A percentile compares a stretch with the other conserved stretches of the same genome.
Evolutionary conservation across 2,113 vertebrate genomes (phyloP).

Genomic region (Platysternon megacephalum): DNA sequence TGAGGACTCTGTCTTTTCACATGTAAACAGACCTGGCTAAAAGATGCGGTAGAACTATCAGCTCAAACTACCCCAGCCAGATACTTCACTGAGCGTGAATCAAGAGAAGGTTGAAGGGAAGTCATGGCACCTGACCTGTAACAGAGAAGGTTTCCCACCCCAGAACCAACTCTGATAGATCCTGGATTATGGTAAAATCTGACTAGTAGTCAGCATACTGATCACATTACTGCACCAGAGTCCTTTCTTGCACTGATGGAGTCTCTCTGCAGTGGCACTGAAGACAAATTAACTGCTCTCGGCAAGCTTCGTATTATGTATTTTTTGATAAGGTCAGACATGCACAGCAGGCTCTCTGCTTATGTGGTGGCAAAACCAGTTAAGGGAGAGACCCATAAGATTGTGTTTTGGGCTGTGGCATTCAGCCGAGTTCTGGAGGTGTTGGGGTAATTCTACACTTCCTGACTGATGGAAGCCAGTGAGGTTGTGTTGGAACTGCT

Average conservation of each 20-base stretch:
- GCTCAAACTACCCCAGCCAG: neutral
- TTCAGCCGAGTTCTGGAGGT: neutral
- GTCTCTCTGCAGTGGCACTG: too few species aligned
- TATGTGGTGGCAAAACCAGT: neutral
- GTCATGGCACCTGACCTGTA: neutral
- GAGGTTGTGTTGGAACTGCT: neutral
- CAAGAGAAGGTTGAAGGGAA: conserved; percentile 14
- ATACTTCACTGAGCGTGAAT: conserved; percentile 2
- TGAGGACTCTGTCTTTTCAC: conserved; percentile 18
- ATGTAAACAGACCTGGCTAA: neutral
- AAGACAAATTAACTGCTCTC: too few species aligned
- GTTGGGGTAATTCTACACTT: neutral
- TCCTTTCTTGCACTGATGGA: neutral
- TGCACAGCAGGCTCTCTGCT: neutral
- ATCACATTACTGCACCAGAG: neutral
- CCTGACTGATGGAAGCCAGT: neutral
- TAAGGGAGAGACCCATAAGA: neutral
- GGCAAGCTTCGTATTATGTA: too few species aligned
- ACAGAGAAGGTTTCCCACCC: neutral
- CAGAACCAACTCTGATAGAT: neutral
- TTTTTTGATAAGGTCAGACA: neutral
- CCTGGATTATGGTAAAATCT: neutral
- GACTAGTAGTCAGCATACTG: neutral
- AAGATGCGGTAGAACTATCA: neutral
- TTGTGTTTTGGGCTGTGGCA: neutral